Evolutionary conservation across 2,888 invertebrate species (phyloP).

Genomic region (Oligia latruncula): DNA sequence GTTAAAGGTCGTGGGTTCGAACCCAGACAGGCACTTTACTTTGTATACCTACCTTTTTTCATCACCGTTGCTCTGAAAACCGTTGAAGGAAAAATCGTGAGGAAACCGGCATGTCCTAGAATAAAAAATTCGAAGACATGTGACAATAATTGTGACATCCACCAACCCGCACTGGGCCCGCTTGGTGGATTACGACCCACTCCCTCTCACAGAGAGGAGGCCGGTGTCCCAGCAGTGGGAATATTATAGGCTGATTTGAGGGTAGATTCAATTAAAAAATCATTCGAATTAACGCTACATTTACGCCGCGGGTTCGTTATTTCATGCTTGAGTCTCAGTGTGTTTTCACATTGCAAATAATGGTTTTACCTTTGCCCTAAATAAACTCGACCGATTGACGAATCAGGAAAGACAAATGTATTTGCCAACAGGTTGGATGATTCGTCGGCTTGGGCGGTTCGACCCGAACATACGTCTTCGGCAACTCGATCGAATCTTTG

Average conservation of each 20-base stretch:
- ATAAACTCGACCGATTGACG: constrained; percentile 71
- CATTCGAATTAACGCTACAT: not conserved
- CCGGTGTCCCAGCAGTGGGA: too few species aligned
- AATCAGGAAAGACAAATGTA: constrained; percentile 62
- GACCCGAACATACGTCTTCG: constrained; percentile 58
- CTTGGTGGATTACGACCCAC: not conserved
- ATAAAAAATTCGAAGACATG: not conserved
- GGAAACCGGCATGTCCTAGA: not conserved
- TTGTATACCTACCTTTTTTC: not conserved
- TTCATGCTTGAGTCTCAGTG: not conserved
- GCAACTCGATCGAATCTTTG: constrained; percentile 71
- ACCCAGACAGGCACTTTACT: not conserved
- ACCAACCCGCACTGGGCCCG: not conserved
- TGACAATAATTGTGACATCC: not conserved
- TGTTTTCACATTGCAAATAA: constrained; percentile 53
- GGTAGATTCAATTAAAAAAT: not conserved
- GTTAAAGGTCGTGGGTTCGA: too few species aligned
- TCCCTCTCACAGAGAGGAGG: not conserved
- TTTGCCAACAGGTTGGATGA: constrained; percentile 74
- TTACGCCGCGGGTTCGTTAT: too few species aligned
- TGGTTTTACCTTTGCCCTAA: constrained; percentile 68
- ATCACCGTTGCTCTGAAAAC: not conserved
- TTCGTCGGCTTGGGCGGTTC: constrained; percentile 63
- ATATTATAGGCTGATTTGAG: not conserved
- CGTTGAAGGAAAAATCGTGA: not conserved